Base-by-base conservation (phyloP, 2,888 invertebrate species). In the Eupeodes luniger region DNA sequence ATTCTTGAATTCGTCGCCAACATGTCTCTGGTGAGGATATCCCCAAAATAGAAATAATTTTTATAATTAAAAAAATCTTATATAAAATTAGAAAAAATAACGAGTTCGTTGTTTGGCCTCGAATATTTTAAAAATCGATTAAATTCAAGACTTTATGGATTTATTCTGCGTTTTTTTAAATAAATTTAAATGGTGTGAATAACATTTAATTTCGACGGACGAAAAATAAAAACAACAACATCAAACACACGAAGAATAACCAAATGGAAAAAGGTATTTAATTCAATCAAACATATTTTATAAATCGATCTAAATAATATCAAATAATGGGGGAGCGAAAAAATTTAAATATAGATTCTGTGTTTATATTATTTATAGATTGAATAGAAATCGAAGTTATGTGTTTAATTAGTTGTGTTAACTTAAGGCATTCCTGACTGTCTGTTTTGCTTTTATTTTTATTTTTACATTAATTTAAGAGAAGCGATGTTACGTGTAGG, bases 321-420 rank as follows among this genome's bases (percentile, higher is more conserved):
- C 36, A 40, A 27, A 27, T 27, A 27, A 5, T n/a, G 27, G n/a
- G 1, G 40, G 40, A 36, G 9, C 5, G 9, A 40, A 40, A 40
- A 69, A 53, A 51, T 16, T 70, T 55, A 70, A 55, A 70, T 70
- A 36, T 55, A 70, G 69, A 70, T 70, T 55, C 10, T 70, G 6
- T 16, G 9, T 70, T 16, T 55, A 19, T 14, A 55, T 6, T 36
- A 53, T 55, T 55, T 55, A 19, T 53, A 40, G 40, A 40, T 40
- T 5, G 40, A 40, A 40, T 40, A 69, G 36, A 40, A 55, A 16
- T n/a, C 12, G 36, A 34, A n/a, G 5, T 11, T 5, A 27, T 16
- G 11, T 55, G 55, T 70, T 70, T 70, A 40, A 55, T 70, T 70
- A 53, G 69, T 40, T 55, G 55, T 55, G 69, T 70, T 55, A 53